Base-by-base conservation (phyloP, 2,113 vertebrate species). In the Mobula hypostoma region DNA sequence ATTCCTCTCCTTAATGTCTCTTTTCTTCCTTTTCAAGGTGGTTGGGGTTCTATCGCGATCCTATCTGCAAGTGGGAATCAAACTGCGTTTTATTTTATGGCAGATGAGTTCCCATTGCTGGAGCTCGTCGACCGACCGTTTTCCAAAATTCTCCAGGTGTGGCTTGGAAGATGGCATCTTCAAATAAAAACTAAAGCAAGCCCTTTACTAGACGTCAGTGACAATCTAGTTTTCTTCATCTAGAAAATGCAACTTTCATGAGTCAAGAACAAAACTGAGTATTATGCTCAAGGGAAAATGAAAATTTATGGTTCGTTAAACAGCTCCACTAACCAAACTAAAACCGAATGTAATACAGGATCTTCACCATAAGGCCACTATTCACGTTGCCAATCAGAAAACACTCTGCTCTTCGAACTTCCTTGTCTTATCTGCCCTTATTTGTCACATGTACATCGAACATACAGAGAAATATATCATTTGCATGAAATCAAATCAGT, bases 241-340 rank as follows among this genome's bases (percentile, higher is more conserved):
- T 90, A 2, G 61, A 90, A 66, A 90, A 68, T 32, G 63, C 61
- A 90, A 66, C n/a, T 15, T 68, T 66, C 27, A 68, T 21, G 7
- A 90, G 85, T 61, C 29, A 68, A 19, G 29, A 90, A 68, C 85
- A 90, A 90, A 90, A 66, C 21, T 32, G 85, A 90, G 66, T 68
- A 32, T 32, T 66, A 14, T 66, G 85, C 85, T 36, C 29, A 90
- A 90, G 32, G 85, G 17, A 90, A 32, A 5, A 66, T 32, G n/a
- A 68, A 66, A 32, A 66, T 32, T 2, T 19, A 29, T 7, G 61
- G 85, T 90, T 66, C 85, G 36, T 90, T 90, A 90, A 90, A 90
- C 61, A 32, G 63, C 85, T 61, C 21, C 82, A 83, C 82, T 90
- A 66, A 66, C 17, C 29, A 90, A 68, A 90, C 19, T 90, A 32